Percentiles rank a stretch among this genome's conserved stretches.
These are phyloP conservation scores for Drosophila orosa DNA, from an alignment of 1,140 invertebrate species.

Conservation along the genomic window DNA sequence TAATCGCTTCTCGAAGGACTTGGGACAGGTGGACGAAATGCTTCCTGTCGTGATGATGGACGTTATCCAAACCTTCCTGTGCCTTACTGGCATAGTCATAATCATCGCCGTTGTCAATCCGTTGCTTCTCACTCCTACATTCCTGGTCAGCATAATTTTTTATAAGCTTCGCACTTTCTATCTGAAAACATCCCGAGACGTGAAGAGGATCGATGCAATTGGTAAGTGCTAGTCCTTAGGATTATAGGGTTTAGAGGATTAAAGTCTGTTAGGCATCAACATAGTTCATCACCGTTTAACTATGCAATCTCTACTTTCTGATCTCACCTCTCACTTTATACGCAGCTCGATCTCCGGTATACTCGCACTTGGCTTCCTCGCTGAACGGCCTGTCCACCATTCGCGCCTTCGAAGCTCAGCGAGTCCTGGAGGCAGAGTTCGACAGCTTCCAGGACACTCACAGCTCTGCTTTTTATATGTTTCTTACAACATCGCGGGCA, in stretches of 20 bases:
- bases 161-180: conserved; percentile 92
- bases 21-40: conserved; percentile 3
- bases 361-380: conserved; percentile 95
- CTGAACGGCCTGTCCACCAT: conserved; percentile 95
- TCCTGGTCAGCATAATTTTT: conserved; percentile 89
- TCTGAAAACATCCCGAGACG: conserved; percentile 91
- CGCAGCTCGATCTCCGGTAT: conserved; percentile 91
- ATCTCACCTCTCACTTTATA: neutral
- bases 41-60: conserved; percentile 87
- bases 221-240: conserved; percentile 87
- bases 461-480: conserved; percentile 88
- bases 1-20: conserved; percentile 5
- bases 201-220: conserved; percentile 95
- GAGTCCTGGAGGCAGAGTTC: conserved; percentile 91
- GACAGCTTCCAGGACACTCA: conserved; percentile 91
- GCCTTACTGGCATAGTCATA: conserved; percentile 90
- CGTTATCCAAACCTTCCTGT: conserved; percentile 89
- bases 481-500: conserved; percentile 87
- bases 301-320: neutral
- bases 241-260: too few species aligned
- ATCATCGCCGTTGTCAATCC: conserved; percentile 91
- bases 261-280: too few species aligned
- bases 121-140: conserved; percentile 90
- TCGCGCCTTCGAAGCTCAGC: conserved; percentile 91
- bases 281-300: too few species aligned